Conservation (phyloP, 2,888 invertebrate species). For the Pristionchus entomophagus region DNA sequence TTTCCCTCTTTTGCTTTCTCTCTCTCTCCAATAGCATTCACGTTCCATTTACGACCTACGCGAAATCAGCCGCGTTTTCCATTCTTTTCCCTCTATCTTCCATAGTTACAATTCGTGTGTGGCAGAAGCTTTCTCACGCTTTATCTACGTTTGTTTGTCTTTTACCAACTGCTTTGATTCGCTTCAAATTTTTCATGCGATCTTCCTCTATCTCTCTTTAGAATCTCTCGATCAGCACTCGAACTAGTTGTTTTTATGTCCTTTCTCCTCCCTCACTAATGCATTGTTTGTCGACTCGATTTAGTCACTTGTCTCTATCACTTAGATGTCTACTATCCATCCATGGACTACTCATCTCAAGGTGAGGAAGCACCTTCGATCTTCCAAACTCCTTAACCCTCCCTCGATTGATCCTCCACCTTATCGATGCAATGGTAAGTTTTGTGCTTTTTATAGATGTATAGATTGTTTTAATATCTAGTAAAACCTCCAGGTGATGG, state of each 20-base stretch:
- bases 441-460: too few species aligned
- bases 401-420: not conserved
- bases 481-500: too few species aligned
- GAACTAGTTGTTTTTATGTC: not conserved
- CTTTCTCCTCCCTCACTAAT: not conserved
- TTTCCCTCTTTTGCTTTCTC: slow-evolving; percentile 4
- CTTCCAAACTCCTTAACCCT: not conserved
- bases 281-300: not conserved
- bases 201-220: not conserved
- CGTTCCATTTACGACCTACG: slow-evolving; percentile 28
- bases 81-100: slow-evolving; percentile 13
- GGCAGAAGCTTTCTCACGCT: not conserved
- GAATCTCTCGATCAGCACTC: not conserved
- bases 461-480: too few species aligned
- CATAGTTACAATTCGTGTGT: slow-evolving; percentile 7
- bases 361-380: not conserved
- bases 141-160: slow-evolving; percentile 23
- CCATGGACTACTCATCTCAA: slow-evolving; percentile 39
- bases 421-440: slow-evolving; percentile 31
- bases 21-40: slow-evolving; percentile 20
- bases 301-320: not conserved
- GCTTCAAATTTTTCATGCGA: not conserved
- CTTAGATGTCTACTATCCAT: slow-evolving; percentile 22
- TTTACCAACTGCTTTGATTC: not conserved
- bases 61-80: slow-evolving; percentile 4